phyloP scores from a whole-genome alignment of 2,797 vertebrate species.

The Miichthys miiuy region DNA sequence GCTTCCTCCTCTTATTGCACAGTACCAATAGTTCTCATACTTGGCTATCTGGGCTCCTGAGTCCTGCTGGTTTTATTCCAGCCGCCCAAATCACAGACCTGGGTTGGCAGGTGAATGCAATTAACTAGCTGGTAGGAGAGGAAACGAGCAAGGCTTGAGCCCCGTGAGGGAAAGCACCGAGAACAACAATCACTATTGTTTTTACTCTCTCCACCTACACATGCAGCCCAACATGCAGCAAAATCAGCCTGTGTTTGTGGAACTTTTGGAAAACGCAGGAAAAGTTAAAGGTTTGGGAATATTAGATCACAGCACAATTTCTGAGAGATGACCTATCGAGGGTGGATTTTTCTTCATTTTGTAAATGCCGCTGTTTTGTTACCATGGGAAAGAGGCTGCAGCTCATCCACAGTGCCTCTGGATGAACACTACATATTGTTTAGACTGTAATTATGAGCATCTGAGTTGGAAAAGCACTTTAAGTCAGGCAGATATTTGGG shows the following conservation, averaged over 20 bases:
- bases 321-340: background rate
- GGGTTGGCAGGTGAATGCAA: constrained; percentile 52
- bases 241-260: background rate
- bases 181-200: constrained; percentile 27
- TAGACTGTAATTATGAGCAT: background rate
- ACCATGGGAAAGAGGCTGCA: background rate
- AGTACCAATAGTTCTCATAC: background rate
- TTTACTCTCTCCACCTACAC: constrained; percentile 24
- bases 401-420: background rate
- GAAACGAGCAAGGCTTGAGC: constrained; percentile 26
- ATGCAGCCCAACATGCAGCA: background rate
- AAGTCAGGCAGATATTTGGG: background rate
- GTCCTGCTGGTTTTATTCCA: constrained; percentile 34
- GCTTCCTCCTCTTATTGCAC: background rate
- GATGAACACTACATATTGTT: background rate
- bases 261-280: background rate
- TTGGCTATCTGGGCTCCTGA: background rate
- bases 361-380: background rate
- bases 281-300: background rate
- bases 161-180: background rate
- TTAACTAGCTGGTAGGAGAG: constrained; percentile 42
- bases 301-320: background rate
- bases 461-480: background rate
- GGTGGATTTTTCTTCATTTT: background rate
- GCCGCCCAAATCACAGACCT: constrained; percentile 50